A percentile compares a stretch with the other conserved stretches of the same genome.
Evolutionary conservation across 2,113 vertebrate species (phyloP).

Genomic region (Beaufortia kweichowensis): DNA sequence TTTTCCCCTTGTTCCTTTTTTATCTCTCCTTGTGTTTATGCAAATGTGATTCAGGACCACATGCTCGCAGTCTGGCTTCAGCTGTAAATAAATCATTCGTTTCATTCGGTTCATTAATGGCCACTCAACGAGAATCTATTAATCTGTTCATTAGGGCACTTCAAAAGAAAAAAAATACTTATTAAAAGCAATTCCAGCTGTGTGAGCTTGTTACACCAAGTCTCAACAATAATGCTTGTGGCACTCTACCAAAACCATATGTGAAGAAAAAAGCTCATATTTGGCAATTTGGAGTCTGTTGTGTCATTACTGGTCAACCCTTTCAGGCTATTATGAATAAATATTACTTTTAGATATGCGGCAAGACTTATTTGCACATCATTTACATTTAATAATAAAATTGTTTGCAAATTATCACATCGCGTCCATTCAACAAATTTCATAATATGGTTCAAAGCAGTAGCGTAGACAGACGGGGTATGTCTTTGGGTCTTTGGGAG

Average conservation of each 20-base stretch:
- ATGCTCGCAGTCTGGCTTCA: slow-evolving; percentile 49
- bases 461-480: background rate
- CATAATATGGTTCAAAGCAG: background rate
- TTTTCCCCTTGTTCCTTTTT: slow-evolving; percentile 3
- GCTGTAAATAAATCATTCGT: slow-evolving; percentile 55
- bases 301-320: slow-evolving; percentile 67
- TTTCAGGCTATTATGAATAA: slow-evolving; percentile 73
- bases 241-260: slow-evolving; percentile 71
- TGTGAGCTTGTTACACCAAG: slow-evolving; percentile 72
- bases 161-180: slow-evolving; percentile 77
- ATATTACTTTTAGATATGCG: slow-evolving; percentile 68
- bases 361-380: slow-evolving; percentile 69
- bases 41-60: slow-evolving; percentile 54
- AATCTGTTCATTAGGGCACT: slow-evolving; percentile 80
- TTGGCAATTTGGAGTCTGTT: slow-evolving; percentile 69
- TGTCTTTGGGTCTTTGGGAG: slow-evolving; percentile 37
- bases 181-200: slow-evolving; percentile 80
- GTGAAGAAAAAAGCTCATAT: slow-evolving; percentile 58
- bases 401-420: background rate
- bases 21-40: slow-evolving; percentile 56
- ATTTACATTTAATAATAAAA: slow-evolving; percentile 68
- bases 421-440: slow-evolving; percentile 9
- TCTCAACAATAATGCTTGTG: slow-evolving; percentile 74
- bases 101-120: slow-evolving; percentile 74
- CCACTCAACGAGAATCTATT: slow-evolving; percentile 77